These are phyloP conservation scores for Eumaeus atala DNA, from an alignment of 1,140 invertebrate genomes.

Conservation along the genomic window DNA sequence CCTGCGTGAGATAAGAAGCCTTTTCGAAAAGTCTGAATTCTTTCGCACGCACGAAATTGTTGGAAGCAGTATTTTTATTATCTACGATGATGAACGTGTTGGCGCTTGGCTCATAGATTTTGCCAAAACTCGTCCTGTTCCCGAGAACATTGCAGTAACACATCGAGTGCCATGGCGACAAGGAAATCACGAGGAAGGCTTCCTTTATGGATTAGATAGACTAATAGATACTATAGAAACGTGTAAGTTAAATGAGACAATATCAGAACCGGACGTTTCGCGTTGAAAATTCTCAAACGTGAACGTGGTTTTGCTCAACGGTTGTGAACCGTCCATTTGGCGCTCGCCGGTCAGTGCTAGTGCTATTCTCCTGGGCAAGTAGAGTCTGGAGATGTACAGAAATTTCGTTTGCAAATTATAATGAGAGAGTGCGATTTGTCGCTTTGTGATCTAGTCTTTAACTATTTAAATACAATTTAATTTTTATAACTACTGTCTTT, in stretches of 20 bases:
- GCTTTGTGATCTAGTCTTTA: conserved; percentile 64
- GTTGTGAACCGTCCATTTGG: conserved; percentile 49
- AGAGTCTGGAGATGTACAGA: conserved; percentile 55
- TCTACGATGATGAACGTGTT: conserved; percentile 90
- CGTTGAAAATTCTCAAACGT: conserved; percentile 50
- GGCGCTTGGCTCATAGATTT: conserved; percentile 98
- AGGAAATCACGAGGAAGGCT: conserved; percentile 97
- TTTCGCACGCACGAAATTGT: conserved; percentile 95
- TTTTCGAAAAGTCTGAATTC: conserved; percentile 90
- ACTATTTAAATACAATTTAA: conserved; percentile 40
- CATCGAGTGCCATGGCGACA: conserved; percentile 88
- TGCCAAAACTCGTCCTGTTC: conserved; percentile 89
- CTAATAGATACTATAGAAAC: conserved; percentile 76
- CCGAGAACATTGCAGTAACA: conserved; percentile 80
- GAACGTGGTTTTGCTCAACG: conserved; percentile 53
- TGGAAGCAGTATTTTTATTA: conserved; percentile 94
- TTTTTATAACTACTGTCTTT: conserved; percentile 29
- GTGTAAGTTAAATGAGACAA: conserved; percentile 41
- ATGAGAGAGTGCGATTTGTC: conserved; percentile 53
- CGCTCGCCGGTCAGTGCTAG: conserved; percentile 21
- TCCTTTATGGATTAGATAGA: conserved; percentile 92
- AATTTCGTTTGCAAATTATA: conserved; percentile 52
- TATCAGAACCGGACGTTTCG: conserved; percentile 54
- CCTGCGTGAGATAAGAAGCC: conserved; percentile 84
- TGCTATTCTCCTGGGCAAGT: conserved; percentile 32